Evolutionary conservation across 1,140 invertebrate genomes (phyloP), one percentile per base, ranked within the genome.

Genomic region (Dendroctonus valens): DNA sequence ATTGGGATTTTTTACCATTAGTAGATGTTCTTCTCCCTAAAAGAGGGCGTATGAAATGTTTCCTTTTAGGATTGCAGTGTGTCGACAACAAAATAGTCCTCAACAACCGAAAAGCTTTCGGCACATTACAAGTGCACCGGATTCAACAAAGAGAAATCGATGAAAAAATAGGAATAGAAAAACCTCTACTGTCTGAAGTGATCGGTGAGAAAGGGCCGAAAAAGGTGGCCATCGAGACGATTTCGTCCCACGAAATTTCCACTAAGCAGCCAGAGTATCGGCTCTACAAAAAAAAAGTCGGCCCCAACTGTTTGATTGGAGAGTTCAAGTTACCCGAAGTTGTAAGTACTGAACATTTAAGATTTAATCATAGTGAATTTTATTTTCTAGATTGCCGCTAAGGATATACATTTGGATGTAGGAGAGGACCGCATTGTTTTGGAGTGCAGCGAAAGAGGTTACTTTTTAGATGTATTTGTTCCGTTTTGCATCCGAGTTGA

Each of bases 351-450:
- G 71, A n/a, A 44, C 8, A 59, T 26, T 49, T 62, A 59, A 69
- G 11, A 41, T 71, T 15, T 44, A 48, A 55, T 15, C 12, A 59
- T 8, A 52, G 11, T 15, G 3, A 46, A 42, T 65, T 15, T 15
- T 59, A 41, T 67, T 72, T 79, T 76, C 49, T 73, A 89, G 88
- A 78, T 84, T 75, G 82, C 81, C 41, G 80, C 80, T 0, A 78
- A 84, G 55, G 85, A 88, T 68, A 68, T 92, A 7, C 82, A 75
- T 12, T 77, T 91, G 51, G 84, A 90, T 73, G 73, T 92, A 54
- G 86, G 88, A 2, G 86, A 89, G 71, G 89, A 92, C 80, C 81
- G 89, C 66, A 83, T 92, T 61, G 72, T 90, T 14, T 75, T 92
- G 49, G 84, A 87, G 70, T 82, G 81, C 26, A 71, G 81, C 48